Percentiles rank a stretch among this genome's conserved stretches.
These are phyloP conservation scores for Beris morrisii DNA, from an alignment of 2,888 invertebrate genomes.

Conservation along the genomic window DNA sequence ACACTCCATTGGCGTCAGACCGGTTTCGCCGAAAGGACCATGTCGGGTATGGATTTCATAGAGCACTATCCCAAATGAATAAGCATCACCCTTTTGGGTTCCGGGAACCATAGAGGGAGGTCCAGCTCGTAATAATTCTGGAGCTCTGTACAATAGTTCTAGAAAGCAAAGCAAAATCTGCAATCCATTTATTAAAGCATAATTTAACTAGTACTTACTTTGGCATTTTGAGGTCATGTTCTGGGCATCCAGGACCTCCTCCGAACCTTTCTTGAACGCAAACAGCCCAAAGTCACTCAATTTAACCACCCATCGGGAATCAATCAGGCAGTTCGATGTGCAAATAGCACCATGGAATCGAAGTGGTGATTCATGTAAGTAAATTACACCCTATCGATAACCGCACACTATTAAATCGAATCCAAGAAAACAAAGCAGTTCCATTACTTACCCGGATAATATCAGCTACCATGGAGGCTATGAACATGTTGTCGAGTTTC, in stretches of 20 bases:
- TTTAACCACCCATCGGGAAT: conserved; percentile 94
- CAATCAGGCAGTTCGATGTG: conserved; percentile 90
- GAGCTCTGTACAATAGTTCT: conserved; percentile 80
- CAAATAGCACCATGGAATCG: conserved; percentile 85
- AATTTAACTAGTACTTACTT: conserved; percentile 60
- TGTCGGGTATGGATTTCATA: conserved; percentile 85
- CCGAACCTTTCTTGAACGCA: conserved; percentile 79
- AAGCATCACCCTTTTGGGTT: conserved; percentile 78
- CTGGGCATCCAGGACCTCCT: conserved; percentile 66
- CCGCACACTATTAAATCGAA: background rate
- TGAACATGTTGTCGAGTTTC: conserved; percentile 94
- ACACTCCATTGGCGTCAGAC: conserved; percentile 67
- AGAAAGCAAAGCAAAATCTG: conserved; percentile 35
- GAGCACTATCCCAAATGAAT: conserved; percentile 84
- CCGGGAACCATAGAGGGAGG: conserved; percentile 57
- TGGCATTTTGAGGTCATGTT: conserved; percentile 64
- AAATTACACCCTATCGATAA: conserved; percentile 77
- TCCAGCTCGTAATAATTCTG: conserved; percentile 69
- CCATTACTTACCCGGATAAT: conserved; percentile 78
- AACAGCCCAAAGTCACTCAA: conserved; percentile 88
- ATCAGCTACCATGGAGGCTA: conserved; percentile 92
- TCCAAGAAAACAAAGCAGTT: background rate
- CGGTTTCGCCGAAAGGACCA: conserved; percentile 80
- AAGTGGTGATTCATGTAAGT: conserved; percentile 84
- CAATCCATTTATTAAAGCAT: conserved; percentile 4